Conservation (phyloP, 1,140 invertebrate species). For the Lasaia peninsularis region DNA sequence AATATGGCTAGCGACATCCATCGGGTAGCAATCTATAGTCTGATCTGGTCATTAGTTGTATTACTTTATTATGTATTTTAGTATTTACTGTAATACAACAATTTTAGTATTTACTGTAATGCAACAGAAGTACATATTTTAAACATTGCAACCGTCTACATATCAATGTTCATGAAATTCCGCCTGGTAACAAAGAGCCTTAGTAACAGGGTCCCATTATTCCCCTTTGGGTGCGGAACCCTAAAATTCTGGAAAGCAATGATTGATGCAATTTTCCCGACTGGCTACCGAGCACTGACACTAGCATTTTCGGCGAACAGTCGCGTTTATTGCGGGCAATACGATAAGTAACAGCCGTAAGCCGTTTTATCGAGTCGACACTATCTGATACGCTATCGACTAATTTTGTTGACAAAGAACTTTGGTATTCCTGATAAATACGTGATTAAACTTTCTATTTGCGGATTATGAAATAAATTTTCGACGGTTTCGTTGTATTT, state of each 20-base stretch:
- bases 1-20: too few species aligned
- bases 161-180: too few species aligned
- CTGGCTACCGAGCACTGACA: not conserved
- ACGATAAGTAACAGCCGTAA: conserved; percentile 8
- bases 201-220: too few species aligned
- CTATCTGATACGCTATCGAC: conserved; percentile 32
- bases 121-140: too few species aligned
- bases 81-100: too few species aligned
- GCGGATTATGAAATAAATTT: not conserved
- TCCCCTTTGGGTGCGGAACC: too few species aligned
- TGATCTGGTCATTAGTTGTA: too few species aligned
- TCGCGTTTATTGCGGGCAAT: conserved; percentile 1
- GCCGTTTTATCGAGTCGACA: conserved; percentile 22
- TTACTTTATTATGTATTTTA: too few species aligned
- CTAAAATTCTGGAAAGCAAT: not conserved
- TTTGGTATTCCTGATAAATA: conserved; percentile 7
- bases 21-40: too few species aligned
- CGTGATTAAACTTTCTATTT: not conserved
- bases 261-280: not conserved
- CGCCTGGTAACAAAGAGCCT: too few species aligned
- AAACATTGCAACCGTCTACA: too few species aligned
- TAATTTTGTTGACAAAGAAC: conserved; percentile 30
- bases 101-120: too few species aligned
- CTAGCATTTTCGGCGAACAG: not conserved
- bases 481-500: not conserved